These are phyloP conservation scores for Liopterus haemorrhoidalis DNA, from an alignment of 2,888 invertebrate species.

Conservation along the genomic window DNA sequence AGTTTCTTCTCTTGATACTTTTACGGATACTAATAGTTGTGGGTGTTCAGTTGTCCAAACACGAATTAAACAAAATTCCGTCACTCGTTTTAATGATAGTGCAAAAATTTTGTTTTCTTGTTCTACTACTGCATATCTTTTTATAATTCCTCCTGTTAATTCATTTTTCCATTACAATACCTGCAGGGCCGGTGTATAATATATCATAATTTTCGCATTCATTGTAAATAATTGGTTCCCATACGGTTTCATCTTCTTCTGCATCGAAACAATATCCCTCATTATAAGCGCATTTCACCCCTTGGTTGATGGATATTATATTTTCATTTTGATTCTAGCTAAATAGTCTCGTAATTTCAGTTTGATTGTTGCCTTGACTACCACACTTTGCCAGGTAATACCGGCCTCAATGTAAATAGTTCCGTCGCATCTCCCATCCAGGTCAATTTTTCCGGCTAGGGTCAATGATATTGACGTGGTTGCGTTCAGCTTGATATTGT, in stretches of 20 bases:
- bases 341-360: slow-evolving; percentile 7
- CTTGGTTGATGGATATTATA: background rate
- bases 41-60: slow-evolving; percentile 27
- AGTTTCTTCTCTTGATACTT: background rate
- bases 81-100: slow-evolving; percentile 11
- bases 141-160: background rate
- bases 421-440: background rate
- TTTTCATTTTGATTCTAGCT: slow-evolving; percentile 3
- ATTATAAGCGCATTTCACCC: slow-evolving; percentile 10
- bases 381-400: slow-evolving; percentile 8
- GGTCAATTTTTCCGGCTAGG: background rate
- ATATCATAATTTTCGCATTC: background rate
- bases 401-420: slow-evolving; percentile 12
- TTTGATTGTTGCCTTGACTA: slow-evolving; percentile 1
- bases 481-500: background rate
- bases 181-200: no score
- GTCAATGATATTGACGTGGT: slow-evolving; percentile 9
- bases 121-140: slow-evolving; percentile 9
- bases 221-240: background rate
- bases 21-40: slow-evolving; percentile 24
- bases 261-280: slow-evolving; percentile 18
- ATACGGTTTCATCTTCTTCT: slow-evolving; percentile 11
- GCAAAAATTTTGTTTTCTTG: slow-evolving; percentile 26
- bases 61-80: slow-evolving; percentile 20
- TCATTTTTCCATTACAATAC: background rate